Evolutionary conservation across 2,888 invertebrate species (phyloP).

Genomic region (Caenorhabditis sp.): DNA sequence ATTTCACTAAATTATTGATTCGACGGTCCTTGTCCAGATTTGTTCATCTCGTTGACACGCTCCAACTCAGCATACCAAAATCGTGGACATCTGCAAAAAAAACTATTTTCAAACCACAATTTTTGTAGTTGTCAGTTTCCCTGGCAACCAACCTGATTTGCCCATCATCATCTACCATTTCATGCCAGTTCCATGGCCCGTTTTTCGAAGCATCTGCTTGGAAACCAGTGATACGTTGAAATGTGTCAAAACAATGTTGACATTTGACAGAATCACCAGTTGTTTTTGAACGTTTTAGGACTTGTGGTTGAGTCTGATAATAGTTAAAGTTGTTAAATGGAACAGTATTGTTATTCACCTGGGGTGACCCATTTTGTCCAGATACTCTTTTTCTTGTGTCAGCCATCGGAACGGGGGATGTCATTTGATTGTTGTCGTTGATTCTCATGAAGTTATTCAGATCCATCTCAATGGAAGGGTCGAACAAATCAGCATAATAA

Average conservation of each 20-base stretch:
- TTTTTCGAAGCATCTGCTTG: neutral
- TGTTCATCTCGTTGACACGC: neutral
- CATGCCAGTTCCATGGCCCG: neutral
- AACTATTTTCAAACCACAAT: too few species aligned
- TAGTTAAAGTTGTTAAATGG: too few species aligned
- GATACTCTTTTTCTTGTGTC: too few species aligned
- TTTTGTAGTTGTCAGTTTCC: neutral
- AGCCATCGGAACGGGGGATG: too few species aligned
- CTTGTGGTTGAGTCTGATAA: neutral
- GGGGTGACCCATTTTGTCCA: too few species aligned
- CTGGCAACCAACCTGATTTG: neutral
- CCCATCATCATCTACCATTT: neutral
- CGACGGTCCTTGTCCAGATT: neutral
- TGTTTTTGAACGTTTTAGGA: neutral
- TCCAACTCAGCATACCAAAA: neutral
- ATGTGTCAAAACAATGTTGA: neutral
- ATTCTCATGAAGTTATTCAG: too few species aligned
- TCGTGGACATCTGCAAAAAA: neutral
- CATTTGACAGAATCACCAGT: neutral
- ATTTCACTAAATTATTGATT: neutral
- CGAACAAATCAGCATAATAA: too few species aligned
- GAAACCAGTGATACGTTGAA: neutral
- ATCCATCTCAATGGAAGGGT: too few species aligned
- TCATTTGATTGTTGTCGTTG: too few species aligned
- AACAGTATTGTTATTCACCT: too few species aligned